Evolutionary conservation across 2,797 vertebrate species (phyloP), one percentile per base, ranked within the genome.

Genomic region (Liparis tanakae): DNA sequence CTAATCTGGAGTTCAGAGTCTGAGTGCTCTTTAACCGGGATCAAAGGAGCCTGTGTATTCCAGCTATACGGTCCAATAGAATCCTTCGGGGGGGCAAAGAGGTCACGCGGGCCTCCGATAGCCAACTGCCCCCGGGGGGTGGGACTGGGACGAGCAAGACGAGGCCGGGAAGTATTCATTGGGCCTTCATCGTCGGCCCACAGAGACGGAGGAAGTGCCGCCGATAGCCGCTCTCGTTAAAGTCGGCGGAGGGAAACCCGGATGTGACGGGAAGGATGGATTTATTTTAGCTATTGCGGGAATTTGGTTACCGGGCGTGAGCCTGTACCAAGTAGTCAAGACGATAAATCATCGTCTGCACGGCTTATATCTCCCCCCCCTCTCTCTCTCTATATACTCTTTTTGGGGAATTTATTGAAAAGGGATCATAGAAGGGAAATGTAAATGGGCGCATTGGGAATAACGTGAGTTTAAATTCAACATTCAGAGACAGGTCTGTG

Each of bases 1-100:
- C 90, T 91, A 88, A 93, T 93, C 92, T 86, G 55, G 65, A 50
- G 82, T 72, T 78, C 78, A 83, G 80, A 59, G 48, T 72, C 75
- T 73, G 84, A 92, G 85, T 79, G 82, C 75, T 81, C 69, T 78
- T 84, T 39, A 37, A 79, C 30, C 17, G 51, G 66, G 79, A 90
- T 94, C 90, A 93, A 93, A 92, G 86, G 60, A 67, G 59, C 8
- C 51, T 44, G 60, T 79, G 85, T 87, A 72, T 67, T 72, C 80
- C 80, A 71, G 80, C 63, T 55, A 54, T 55, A 54, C 8, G 83
- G 43, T 53, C 76, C 33, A 10, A 17, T 67, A 65, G 14, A 65
- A 73, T 57, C 81, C 73, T 37, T 0, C 25, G 25, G 25, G 1
- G 83, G 85, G 83, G 76, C 75, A 67, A 77, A 70, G 48, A 70